Evolutionary conservation across 2,797 vertebrate species (phyloP).

Genomic region (Pantherophis alleghaniensis): DNA sequence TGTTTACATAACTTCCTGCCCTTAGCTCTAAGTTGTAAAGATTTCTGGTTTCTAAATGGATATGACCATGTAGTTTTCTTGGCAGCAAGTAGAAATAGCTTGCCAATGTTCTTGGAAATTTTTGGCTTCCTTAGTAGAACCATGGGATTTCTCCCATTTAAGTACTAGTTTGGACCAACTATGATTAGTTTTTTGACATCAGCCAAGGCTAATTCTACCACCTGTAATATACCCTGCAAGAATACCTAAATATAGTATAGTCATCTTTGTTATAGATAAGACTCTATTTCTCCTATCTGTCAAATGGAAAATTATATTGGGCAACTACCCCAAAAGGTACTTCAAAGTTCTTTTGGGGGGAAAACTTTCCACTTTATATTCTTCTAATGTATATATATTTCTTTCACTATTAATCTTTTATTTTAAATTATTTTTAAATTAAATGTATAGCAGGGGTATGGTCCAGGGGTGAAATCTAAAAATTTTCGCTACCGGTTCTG

Average conservation of each 20-base stretch:
- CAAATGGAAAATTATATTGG: background rate
- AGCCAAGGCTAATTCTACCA: background rate
- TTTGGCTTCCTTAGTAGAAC: background rate
- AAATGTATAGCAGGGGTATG: background rate
- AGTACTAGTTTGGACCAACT: background rate
- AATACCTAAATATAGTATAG: background rate
- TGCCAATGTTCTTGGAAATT: background rate
- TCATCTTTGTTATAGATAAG: background rate
- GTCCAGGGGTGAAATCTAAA: background rate
- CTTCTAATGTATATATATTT: background rate
- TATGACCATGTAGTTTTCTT: background rate
- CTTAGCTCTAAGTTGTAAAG: background rate
- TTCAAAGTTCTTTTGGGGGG: constrained; percentile 6
- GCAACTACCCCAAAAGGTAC: background rate
- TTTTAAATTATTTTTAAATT: background rate
- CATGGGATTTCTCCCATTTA: background rate
- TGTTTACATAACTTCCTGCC: background rate
- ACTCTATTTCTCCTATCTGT: background rate
- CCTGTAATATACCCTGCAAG: background rate
- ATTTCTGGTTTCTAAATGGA: background rate
- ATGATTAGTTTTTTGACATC: background rate
- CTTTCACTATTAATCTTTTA: background rate
- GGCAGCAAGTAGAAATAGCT: background rate
- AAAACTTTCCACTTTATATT: constrained; percentile 5
- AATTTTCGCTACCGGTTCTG: too few relatives aligned